These are phyloP conservation scores for Phyllotreta striolata DNA, from an alignment of 2,888 invertebrate species.

Conservation along the genomic window DNA sequence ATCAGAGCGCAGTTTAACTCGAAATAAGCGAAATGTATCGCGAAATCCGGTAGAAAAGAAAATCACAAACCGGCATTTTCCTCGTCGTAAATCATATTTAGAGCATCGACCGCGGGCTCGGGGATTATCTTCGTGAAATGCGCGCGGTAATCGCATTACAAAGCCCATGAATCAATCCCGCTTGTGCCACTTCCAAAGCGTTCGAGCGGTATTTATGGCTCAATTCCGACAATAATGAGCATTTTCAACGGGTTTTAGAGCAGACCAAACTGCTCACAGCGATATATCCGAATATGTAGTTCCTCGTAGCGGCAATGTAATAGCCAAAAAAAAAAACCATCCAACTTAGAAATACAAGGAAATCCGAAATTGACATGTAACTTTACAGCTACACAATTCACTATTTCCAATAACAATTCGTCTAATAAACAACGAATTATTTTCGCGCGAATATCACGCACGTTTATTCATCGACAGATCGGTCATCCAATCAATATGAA, in stretches of 20 bases:
- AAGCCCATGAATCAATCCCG: constrained; percentile 33
- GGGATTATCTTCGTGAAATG: constrained; percentile 20
- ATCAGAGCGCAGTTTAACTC: background rate
- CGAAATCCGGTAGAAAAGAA: constrained; percentile 16
- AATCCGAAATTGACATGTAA: no score
- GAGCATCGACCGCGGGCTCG: constrained; percentile 10
- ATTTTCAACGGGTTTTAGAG: constrained; percentile 2
- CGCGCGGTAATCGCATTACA: constrained; percentile 27
- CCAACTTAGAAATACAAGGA: no score
- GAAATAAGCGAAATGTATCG: constrained; percentile 14
- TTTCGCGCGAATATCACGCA: no score
- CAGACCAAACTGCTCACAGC: constrained; percentile 13
- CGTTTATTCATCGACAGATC: no score
- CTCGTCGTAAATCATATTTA: constrained; percentile 20
- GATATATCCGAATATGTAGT: background rate
- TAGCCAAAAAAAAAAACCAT: no score
- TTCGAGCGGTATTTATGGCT: constrained; percentile 11
- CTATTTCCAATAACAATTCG: no score
- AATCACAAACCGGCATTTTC: constrained; percentile 13
- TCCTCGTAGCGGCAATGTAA: no score
- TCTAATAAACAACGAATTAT: no score
- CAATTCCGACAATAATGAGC: constrained; percentile 21
- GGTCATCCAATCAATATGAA: constrained; percentile 19
- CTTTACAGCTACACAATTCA: no score
- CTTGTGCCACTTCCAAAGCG: constrained; percentile 28